Conservation (phyloP, 2,888 invertebrate genomes). For the Ypsolopha sequella region DNA sequence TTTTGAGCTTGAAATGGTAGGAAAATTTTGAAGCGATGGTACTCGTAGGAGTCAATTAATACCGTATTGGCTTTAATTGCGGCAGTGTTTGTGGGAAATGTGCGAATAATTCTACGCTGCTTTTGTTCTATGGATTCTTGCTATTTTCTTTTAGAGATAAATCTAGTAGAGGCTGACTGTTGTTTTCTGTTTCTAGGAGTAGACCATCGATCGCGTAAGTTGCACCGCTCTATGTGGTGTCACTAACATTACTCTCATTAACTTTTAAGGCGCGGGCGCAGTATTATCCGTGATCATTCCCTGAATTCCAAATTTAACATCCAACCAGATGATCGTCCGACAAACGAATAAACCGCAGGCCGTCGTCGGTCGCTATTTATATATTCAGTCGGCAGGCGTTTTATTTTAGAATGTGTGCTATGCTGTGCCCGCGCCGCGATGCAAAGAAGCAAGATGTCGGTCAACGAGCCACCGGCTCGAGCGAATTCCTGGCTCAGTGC, state of each 20-base stretch:
- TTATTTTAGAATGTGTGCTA: constrained; percentile 49
- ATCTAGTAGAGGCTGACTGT: constrained; percentile 61
- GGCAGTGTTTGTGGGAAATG: background rate
- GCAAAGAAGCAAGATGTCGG: constrained; percentile 50
- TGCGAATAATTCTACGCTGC: constrained; percentile 2
- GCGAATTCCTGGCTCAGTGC: constrained; percentile 40
- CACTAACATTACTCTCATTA: constrained; percentile 63
- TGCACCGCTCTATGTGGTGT: constrained; percentile 69
- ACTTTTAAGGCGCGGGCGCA: constrained; percentile 53
- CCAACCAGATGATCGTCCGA: constrained; percentile 37
- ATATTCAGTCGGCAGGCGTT: constrained; percentile 41
- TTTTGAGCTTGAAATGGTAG: background rate
- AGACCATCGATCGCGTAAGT: constrained; percentile 72
- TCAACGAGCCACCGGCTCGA: constrained; percentile 41
- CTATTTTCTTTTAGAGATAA: constrained; percentile 1
- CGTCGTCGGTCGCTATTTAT: constrained; percentile 45
- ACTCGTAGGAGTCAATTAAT: no score
- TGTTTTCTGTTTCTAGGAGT: constrained; percentile 72
- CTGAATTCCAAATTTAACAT: constrained; percentile 28
- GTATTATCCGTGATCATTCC: constrained; percentile 24
- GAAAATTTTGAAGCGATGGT: no score
- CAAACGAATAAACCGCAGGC: constrained; percentile 29
- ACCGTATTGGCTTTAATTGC: background rate
- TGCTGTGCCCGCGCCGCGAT: constrained; percentile 58
- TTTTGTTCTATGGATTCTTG: constrained; percentile 1